Evolutionary conservation across 2,797 vertebrate genomes (phyloP).

Genomic region (Phalanger gymnotis): DNA sequence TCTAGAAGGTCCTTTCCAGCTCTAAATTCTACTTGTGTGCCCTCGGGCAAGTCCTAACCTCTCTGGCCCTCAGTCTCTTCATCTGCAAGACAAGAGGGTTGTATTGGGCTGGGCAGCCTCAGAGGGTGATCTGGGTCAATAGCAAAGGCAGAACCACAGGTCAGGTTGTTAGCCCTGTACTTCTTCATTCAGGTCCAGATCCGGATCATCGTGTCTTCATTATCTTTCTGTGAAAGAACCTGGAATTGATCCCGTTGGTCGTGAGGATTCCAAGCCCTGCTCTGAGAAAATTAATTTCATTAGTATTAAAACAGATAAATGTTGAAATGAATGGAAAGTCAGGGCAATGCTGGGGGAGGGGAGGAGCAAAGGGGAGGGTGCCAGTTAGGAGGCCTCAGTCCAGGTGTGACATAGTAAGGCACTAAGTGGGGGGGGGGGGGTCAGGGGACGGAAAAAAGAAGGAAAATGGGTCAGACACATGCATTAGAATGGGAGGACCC

Average conservation of each 20-base stretch:
- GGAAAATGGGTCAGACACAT: not conserved
- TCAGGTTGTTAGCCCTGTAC: not conserved
- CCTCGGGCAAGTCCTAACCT: not conserved
- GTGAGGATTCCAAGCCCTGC: not conserved
- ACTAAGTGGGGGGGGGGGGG: not conserved
- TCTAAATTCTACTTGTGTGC: not conserved
- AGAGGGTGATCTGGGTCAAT: not conserved
- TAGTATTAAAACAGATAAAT: not conserved
- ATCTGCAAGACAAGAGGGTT: not conserved
- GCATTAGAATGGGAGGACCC: not conserved
- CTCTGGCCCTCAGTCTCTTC: not conserved
- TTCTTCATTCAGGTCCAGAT: not conserved
- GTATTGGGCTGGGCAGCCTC: too few species aligned
- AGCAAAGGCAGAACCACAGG: not conserved
- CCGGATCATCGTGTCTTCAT: not conserved
- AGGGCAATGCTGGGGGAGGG: not conserved
- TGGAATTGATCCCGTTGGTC: not conserved
- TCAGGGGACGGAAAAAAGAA: not conserved
- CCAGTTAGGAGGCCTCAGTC: not conserved
- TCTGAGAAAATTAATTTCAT: not conserved
- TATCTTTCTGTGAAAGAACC: not conserved
- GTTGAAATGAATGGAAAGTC: not conserved
- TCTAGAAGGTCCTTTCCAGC: not conserved
- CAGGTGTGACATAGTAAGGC: not conserved
- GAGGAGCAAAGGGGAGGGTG: not conserved